Evolutionary conservation across 2,888 invertebrate genomes (phyloP).

Genomic region (Microplitis deprimator): DNA sequence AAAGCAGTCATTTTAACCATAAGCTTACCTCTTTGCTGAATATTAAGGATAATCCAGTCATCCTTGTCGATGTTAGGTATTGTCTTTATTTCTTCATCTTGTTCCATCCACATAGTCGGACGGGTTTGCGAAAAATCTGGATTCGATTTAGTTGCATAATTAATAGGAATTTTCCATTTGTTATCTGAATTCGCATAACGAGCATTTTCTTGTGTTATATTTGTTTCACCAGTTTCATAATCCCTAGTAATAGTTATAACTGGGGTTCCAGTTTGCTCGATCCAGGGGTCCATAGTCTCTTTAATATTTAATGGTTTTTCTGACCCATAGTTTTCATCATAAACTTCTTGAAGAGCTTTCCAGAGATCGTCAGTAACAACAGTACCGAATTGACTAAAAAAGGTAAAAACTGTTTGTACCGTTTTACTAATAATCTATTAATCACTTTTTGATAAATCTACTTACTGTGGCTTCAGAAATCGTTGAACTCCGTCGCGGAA

Average conservation of each 20-base stretch:
- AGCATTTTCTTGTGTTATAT: slow-evolving; percentile 47
- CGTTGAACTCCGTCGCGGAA: background rate
- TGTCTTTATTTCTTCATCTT: slow-evolving; percentile 55
- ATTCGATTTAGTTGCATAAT: slow-evolving; percentile 52
- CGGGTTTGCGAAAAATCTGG: slow-evolving; percentile 73
- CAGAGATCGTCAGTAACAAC: slow-evolving; percentile 54
- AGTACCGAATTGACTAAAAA: slow-evolving; percentile 44
- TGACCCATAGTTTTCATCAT: slow-evolving; percentile 27
- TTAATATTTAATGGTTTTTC: slow-evolving; percentile 61
- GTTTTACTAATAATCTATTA: too few species aligned
- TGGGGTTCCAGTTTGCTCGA: slow-evolving; percentile 70
- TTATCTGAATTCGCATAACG: background rate
- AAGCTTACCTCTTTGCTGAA: slow-evolving; percentile 75
- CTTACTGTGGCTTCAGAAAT: background rate
- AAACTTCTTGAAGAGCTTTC: slow-evolving; percentile 48
- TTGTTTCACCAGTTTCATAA: slow-evolving; percentile 41
- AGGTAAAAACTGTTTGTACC: too few species aligned
- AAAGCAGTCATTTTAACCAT: background rate
- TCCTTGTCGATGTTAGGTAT: slow-evolving; percentile 66
- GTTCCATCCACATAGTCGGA: slow-evolving; percentile 73
- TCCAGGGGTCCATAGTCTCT: slow-evolving; percentile 67
- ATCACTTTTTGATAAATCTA: background rate
- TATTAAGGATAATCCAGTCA: slow-evolving; percentile 78
- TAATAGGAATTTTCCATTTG: slow-evolving; percentile 65
- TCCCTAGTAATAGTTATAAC: slow-evolving; percentile 60